Base-by-base conservation (phyloP, 2,797 vertebrate genomes). In the Neostethus bicornis region DNA sequence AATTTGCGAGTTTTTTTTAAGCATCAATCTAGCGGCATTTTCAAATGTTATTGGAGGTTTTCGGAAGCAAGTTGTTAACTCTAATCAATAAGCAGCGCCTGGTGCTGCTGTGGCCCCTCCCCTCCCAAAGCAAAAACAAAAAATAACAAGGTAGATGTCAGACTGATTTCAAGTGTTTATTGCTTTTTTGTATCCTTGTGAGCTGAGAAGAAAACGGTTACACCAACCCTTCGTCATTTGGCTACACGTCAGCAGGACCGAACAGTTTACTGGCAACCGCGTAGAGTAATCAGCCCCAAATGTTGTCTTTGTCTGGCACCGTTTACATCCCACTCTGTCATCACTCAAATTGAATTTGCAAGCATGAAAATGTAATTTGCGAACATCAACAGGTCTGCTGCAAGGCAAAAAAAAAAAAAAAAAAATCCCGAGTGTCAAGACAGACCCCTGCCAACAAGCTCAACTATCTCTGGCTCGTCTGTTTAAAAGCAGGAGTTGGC, bases 351-450 rank as follows among this genome's bases (percentile, higher is more conserved):
- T 38, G 13, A 69, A 74, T 61, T 69, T 29, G 50, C 37, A 63
- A 17, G 37, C 44, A 52, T 25, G 34, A 19, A 47, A 62, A 61
- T 69, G 32, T 51, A 44, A 67, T 75, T 72, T 64, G 42, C 1
- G 11, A 61, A 64, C 58, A 74, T 69, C 66, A 79, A 74, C 64
- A 76, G 73, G 67, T 79, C 52, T 66, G 48, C 70, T 74, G 54
- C 17, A 12, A 64, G 70, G 64, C 49, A 34, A 28, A 46, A n/a
- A n/a, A n/a, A n/a, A n/a, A n/a, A n/a, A n/a, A n/a, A n/a, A n/a
- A n/a, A n/a, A n/a, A 61, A 51, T 14, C 4, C 24, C 26, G 10
- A 35, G 35, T 55, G 72, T 64, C 64, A 56, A 65, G 53, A 54
- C 20, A 29, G 32, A 56, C 63, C 49, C 44, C 28, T 49, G 61